Conservation (phyloP, 2,797 vertebrate species). For the Aythya fuligula region DNA sequence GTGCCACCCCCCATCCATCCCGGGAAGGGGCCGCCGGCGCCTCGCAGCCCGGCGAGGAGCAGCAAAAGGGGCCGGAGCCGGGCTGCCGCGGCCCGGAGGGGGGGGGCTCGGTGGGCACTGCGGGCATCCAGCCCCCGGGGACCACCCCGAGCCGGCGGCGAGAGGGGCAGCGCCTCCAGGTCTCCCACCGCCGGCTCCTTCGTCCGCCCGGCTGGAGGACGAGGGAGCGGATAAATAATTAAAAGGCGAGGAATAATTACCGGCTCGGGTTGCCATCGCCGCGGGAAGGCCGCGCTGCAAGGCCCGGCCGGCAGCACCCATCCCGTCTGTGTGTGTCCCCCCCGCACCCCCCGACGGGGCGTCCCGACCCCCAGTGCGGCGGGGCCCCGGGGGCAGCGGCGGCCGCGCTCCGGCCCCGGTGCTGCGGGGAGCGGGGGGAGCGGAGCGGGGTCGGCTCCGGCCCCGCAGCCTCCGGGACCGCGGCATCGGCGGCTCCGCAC, state of each 20-base stretch:
- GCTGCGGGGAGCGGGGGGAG: not conserved
- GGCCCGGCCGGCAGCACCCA: constrained; percentile 10
- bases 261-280: constrained; percentile 90
- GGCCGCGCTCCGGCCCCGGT: not conserved
- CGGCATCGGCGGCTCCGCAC: not conserved
- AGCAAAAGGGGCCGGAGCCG: not conserved
- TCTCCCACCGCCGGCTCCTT: not conserved
- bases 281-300: constrained; percentile 74
- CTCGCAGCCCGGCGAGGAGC: not conserved
- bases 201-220: not conserved
- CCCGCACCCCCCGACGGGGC: not conserved
- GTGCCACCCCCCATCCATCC: not conserved
- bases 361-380: not conserved
- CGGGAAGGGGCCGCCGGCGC: not conserved
- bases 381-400: not conserved
- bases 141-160: not conserved
- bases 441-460: not conserved
- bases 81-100: too few species aligned
- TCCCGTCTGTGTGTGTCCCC: too few species aligned
- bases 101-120: not conserved
- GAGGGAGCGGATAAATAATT: constrained; percentile 85
- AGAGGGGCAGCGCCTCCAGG: not conserved
- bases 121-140: not conserved
- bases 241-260: constrained; percentile 93
- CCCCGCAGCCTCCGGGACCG: not conserved